phyloP scores from a whole-genome alignment of 2,888 invertebrate species.

The Temnothorax unifasciatus region DNA sequence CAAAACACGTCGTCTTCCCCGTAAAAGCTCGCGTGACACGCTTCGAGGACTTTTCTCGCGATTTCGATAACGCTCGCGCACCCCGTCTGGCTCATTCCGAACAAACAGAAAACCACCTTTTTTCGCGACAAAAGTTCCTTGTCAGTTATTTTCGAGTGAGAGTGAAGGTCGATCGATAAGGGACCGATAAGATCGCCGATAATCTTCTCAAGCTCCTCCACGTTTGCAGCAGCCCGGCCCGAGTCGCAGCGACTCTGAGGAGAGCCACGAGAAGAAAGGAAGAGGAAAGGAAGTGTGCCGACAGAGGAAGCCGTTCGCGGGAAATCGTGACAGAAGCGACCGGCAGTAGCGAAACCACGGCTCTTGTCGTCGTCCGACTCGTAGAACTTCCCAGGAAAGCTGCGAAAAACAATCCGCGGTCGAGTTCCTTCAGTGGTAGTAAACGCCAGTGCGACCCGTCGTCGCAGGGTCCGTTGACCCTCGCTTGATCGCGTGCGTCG shows the following conservation, averaged over 20 bases:
- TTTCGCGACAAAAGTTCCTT: background rate
- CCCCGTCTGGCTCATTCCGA: background rate
- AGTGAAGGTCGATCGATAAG: constrained; percentile 10
- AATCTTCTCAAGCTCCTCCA: background rate
- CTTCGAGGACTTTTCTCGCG: constrained; percentile 31
- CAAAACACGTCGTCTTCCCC: constrained; percentile 6
- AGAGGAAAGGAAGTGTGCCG: background rate
- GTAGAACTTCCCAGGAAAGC: background rate
- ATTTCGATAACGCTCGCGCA: constrained; percentile 38
- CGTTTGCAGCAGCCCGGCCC: background rate
- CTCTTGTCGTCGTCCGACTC: background rate
- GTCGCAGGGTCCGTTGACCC: constrained; percentile 20
- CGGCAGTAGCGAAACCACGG: background rate
- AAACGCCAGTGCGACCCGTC: background rate
- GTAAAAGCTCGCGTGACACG: constrained; percentile 4
- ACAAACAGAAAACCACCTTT: background rate
- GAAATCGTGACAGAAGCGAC: background rate
- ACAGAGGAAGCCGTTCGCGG: background rate
- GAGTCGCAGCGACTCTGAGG: background rate
- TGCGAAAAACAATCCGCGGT: background rate
- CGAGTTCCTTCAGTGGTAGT: background rate
- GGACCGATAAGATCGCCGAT: background rate
- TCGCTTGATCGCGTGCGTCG: background rate
- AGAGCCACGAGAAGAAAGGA: background rate
- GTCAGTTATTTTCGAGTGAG: constrained; percentile 14